These are phyloP conservation scores for Xiphorhynchus erythropygius DNA, from an alignment of 2,797 vertebrate species.

Conservation along the genomic window DNA sequence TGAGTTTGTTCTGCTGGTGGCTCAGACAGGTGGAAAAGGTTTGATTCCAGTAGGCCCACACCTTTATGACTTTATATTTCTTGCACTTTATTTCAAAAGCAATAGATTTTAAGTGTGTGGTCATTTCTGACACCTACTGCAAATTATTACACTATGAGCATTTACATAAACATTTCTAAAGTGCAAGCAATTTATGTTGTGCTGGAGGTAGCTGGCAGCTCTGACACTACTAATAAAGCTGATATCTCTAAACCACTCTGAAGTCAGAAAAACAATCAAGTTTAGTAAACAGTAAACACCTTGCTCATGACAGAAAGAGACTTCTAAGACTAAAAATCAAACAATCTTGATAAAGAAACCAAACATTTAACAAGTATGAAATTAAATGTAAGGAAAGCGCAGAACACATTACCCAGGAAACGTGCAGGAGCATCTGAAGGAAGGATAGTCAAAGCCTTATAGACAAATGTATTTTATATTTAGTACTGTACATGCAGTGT, in stretches of 20 bases:
- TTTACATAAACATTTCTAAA: not conserved
- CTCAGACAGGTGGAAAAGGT: not conserved
- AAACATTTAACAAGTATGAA: not conserved
- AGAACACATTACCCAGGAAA: not conserved
- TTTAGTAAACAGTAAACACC: not conserved
- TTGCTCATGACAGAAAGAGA: not conserved
- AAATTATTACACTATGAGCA: not conserved
- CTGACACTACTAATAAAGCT: not conserved
- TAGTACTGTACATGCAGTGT: not conserved
- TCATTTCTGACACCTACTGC: not conserved
- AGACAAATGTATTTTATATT: not conserved
- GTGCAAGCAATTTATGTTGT: not conserved
- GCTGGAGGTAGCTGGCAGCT: not conserved
- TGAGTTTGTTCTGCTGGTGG: not conserved
- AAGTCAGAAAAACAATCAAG: not conserved
- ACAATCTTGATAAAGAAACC: not conserved
- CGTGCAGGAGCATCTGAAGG: not conserved
- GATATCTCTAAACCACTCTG: not conserved
- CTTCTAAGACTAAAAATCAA: not conserved
- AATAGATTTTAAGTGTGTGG: not conserved
- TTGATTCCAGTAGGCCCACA: not conserved
- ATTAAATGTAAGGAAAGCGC: accelerated
- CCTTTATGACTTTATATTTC: not conserved
- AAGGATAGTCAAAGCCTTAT: not conserved
- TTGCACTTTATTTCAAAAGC: not conserved